Conservation (phyloP, 2,113 vertebrate genomes). For the Pseudorectes ferrugineus region DNA sequence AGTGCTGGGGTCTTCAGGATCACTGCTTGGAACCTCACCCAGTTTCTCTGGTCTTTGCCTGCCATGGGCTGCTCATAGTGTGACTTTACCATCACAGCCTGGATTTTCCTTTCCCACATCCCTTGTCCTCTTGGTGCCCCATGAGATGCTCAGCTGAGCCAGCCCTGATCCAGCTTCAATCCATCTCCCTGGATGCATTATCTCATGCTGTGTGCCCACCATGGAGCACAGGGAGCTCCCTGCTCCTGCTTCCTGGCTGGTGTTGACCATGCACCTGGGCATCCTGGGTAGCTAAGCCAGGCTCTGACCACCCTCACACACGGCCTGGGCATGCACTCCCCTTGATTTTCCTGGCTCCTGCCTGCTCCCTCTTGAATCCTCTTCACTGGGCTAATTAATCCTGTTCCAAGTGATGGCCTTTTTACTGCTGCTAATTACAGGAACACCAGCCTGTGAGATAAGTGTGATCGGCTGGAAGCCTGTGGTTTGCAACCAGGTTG, state of each 20-base stretch:
- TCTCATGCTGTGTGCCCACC: not conserved
- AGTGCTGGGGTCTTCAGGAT: not conserved
- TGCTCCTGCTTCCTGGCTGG: not conserved
- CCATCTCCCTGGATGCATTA: not conserved
- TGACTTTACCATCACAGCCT: not conserved
- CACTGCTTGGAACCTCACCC: not conserved
- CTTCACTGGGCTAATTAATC: not conserved
- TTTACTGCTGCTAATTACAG: not conserved
- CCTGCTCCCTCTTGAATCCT: not conserved
- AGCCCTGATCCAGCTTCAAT: not conserved
- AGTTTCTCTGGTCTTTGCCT: not conserved
- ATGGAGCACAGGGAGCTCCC: accelerated
- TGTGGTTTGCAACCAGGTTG: not conserved
- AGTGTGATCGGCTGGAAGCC: not conserved
- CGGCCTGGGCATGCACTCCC: too few species aligned
- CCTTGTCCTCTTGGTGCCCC: too few species aligned
- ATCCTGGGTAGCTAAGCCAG: not conserved
- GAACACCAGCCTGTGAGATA: not conserved
- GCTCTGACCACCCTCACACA: not conserved
- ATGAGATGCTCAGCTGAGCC: not conserved
- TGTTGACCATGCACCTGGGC: accelerated
- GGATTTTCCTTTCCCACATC: not conserved
- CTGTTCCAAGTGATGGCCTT: not conserved
- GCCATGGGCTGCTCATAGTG: accelerated
- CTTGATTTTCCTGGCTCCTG: not conserved